phyloP scores from a whole-genome alignment of 2,797 vertebrate species.

The Eutrigla gurnardus region DNA sequence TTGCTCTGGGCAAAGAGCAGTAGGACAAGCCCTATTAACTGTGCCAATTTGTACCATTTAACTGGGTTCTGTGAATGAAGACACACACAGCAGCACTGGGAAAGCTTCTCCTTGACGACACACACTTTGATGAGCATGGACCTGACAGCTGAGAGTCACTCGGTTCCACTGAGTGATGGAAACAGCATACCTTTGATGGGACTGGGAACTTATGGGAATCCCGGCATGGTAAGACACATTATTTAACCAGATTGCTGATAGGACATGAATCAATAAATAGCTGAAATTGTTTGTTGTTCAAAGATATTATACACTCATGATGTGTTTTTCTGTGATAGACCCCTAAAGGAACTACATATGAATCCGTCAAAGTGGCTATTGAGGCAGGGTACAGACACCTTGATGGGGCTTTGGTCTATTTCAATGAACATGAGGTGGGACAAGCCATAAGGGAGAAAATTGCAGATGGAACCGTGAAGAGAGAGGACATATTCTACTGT shows the following conservation, averaged over 20 bases:
- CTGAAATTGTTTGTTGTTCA: neutral
- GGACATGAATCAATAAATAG: neutral
- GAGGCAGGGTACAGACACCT: conserved; percentile 92
- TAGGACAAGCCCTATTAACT: rapidly evolving
- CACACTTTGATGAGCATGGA: conserved; percentile 70
- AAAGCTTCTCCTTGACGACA: neutral
- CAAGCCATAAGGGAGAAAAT: conserved; percentile 93
- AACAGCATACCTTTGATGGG: conserved; percentile 90
- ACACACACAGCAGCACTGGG: neutral
- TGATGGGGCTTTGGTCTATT: conserved; percentile 91
- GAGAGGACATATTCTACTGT: conserved; percentile 95
- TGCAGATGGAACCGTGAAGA: conserved; percentile 89
- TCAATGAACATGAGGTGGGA: conserved; percentile 93
- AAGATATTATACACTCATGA: neutral
- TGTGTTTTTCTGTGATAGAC: conserved; percentile 76
- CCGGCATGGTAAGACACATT: conserved; percentile 60
- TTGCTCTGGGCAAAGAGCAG: neutral
- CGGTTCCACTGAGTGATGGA: conserved; percentile 87
- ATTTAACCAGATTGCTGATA: neutral
- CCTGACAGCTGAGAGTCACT: conserved; percentile 82
- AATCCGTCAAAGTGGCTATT: conserved; percentile 89
- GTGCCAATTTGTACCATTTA: neutral
- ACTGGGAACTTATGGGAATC: conserved; percentile 89
- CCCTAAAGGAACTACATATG: conserved; percentile 78
- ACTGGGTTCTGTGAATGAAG: neutral